Evolutionary conservation across 2,113 vertebrate species (phyloP).

Genomic region (Hippocampus zosterae): DNA sequence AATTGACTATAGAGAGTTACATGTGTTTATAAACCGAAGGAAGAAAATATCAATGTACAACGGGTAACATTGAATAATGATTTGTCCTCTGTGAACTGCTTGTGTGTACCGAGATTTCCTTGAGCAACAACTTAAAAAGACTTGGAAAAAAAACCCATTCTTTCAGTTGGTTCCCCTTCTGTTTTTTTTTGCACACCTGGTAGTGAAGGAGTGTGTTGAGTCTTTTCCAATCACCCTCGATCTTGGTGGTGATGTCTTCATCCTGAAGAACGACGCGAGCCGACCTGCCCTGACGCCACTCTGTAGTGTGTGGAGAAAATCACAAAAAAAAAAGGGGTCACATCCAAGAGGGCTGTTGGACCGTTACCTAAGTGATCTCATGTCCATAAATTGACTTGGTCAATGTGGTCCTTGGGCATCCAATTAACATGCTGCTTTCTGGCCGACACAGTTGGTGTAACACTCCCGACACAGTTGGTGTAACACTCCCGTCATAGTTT

Average conservation of each 20-base stretch:
- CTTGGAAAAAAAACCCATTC: slow-evolving; percentile 4
- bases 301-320: slow-evolving; percentile 56
- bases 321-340: slow-evolving; percentile 15
- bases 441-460: not conserved
- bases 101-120: not conserved
- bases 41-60: slow-evolving; percentile 15
- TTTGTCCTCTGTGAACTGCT: slow-evolving; percentile 30
- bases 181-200: slow-evolving; percentile 70
- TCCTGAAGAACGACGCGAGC: slow-evolving; percentile 90
- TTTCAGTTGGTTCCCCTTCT: not conserved
- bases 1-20: slow-evolving; percentile 21
- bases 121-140: not conserved
- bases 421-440: not conserved
- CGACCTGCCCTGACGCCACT: slow-evolving; percentile 90
- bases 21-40: slow-evolving; percentile 14
- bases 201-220: slow-evolving; percentile 89
- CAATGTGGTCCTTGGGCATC: not conserved
- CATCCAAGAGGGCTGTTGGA: slow-evolving; percentile 3
- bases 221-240: slow-evolving; percentile 90
- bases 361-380: not conserved
- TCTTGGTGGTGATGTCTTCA: slow-evolving; percentile 95
- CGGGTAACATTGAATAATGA: slow-evolving; percentile 39
- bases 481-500: not conserved
- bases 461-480: not conserved
- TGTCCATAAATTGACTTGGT: not conserved